Evolutionary conservation across 2,797 vertebrate species (phyloP).

Genomic region (Anguilla anguilla): DNA sequence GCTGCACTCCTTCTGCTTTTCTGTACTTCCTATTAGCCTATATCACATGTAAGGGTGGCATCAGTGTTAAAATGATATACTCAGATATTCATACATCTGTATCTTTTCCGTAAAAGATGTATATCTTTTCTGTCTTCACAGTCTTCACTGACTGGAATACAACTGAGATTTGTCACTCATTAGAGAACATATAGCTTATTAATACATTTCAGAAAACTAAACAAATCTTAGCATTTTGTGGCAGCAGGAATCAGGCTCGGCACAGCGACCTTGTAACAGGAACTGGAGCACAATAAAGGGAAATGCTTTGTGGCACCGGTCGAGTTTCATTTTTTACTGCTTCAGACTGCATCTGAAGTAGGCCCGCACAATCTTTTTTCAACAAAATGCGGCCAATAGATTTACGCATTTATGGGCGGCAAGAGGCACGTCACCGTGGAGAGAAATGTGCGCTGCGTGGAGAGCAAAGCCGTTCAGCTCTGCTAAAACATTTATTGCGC

Average conservation of each 20-base stretch:
- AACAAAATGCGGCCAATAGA: neutral
- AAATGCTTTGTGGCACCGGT: neutral
- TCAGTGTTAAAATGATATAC: neutral
- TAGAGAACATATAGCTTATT: neutral
- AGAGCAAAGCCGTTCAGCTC: neutral
- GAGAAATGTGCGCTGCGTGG: neutral
- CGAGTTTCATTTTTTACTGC: slow-evolving; percentile 10
- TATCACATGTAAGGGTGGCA: neutral
- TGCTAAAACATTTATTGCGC: neutral
- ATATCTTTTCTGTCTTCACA: too few relatives aligned
- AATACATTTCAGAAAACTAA: neutral
- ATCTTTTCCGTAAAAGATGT: too few relatives aligned
- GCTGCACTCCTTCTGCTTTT: neutral
- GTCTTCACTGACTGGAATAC: neutral
- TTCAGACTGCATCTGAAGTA: neutral
- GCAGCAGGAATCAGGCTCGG: neutral
- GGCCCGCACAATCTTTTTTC: neutral
- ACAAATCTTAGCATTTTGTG: neutral
- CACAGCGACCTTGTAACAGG: neutral
- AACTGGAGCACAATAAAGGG: neutral
- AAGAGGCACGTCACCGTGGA: neutral
- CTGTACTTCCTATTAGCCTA: neutral
- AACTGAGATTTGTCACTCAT: neutral
- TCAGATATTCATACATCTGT: neutral
- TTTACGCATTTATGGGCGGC: slow-evolving; percentile 2